A percentile compares a stretch with the other conserved stretches of the same genome.
These are phyloP conservation scores for Ichneumoninae sp. DNA, from an alignment of 2,888 invertebrate genomes.

Conservation along the genomic window DNA sequence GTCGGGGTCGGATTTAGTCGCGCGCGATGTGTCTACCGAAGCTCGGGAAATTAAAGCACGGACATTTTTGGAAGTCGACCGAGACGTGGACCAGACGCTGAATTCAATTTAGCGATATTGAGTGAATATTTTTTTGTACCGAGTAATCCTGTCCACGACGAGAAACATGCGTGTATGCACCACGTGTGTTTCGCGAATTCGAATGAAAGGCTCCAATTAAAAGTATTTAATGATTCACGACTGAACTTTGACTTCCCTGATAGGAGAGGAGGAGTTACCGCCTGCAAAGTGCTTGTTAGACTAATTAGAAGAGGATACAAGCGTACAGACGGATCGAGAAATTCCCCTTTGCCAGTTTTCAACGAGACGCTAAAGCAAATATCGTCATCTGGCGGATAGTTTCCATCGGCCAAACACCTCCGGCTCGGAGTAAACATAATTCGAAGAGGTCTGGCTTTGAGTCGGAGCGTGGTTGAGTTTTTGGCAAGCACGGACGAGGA, in stretches of 20 bases:
- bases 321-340: background rate
- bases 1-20: background rate
- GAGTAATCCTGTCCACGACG: background rate
- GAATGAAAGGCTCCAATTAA: background rate
- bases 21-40: no score
- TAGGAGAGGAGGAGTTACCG: background rate
- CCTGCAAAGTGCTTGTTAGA: background rate
- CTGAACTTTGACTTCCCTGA: background rate
- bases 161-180: background rate
- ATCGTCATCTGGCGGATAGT: background rate
- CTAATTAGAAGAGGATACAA: background rate
- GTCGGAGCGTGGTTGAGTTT: background rate
- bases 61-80: no score
- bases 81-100: background rate
- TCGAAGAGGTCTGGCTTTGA: background rate
- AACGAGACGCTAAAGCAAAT: background rate
- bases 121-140: background rate
- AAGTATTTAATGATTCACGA: background rate
- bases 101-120: constrained; percentile 1
- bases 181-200: background rate
- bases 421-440: background rate
- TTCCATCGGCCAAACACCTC: background rate
- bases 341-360: background rate
- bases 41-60: no score
- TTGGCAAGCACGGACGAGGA: background rate